Percentiles rank a stretch among this genome's conserved stretches.
Conservation (phyloP, 1,140 invertebrate species). For the Matsumurasca onukii region DNA sequence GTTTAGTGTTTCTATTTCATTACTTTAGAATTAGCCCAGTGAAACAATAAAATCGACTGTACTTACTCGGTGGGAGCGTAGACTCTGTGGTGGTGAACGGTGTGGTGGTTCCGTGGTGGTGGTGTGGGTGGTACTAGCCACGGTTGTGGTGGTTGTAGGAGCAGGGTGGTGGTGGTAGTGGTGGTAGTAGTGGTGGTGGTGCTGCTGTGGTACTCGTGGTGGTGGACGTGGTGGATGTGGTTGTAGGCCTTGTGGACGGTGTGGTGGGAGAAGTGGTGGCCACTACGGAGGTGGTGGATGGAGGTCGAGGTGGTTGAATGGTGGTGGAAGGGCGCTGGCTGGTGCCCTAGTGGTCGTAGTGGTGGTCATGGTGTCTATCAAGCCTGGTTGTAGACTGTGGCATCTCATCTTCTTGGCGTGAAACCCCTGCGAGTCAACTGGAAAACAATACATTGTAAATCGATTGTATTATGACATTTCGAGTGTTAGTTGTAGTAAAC, state of each 20-base stretch:
- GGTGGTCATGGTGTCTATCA: constrained; percentile 35
- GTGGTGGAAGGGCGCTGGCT: constrained; percentile 23
- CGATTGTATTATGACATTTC: no score
- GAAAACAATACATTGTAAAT: constrained; percentile 40
- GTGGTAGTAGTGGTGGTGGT: constrained; percentile 38
- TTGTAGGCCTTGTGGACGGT: constrained; percentile 45
- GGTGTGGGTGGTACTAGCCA: constrained; percentile 52
- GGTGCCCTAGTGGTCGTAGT: constrained; percentile 29
- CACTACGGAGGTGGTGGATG: constrained; percentile 35
- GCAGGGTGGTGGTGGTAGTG: constrained; percentile 24
- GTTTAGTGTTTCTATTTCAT: no score
- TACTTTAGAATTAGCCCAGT: no score
- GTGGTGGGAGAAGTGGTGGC: constrained; percentile 22
- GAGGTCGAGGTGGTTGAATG: constrained; percentile 37
- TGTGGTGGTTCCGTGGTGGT: constrained; percentile 50
- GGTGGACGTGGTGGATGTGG: constrained; percentile 29
- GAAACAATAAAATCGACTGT: no score
- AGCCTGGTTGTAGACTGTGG: not conserved
- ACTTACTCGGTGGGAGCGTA: constrained; percentile 68
- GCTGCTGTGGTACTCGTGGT: constrained; percentile 40
- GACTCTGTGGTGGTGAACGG: constrained; percentile 59
- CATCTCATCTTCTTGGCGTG: constrained; percentile 65
- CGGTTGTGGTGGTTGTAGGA: constrained; percentile 54
- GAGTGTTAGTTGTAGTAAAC: no score
- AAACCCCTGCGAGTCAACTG: constrained; percentile 87